Evolutionary conservation across 37 sponge, comb jelly and placozoan species (phyloP).

Genomic region (Geodia barretti): DNA sequence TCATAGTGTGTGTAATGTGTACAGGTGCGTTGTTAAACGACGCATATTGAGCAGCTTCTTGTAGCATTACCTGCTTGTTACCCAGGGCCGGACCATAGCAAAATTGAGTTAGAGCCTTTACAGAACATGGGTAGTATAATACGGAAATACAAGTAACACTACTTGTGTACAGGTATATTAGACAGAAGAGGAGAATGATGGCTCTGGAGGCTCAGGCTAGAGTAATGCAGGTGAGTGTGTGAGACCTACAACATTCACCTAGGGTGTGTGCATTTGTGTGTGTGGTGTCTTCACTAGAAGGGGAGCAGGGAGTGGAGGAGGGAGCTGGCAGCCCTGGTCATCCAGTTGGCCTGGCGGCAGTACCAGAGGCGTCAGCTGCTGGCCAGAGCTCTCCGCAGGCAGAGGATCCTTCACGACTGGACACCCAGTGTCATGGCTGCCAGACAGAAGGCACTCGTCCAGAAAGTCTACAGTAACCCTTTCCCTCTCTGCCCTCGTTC

Average conservation of each 20-base stretch:
- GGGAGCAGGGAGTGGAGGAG: conserved; percentile 81
- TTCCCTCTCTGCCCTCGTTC: no score
- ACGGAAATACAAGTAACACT: no score
- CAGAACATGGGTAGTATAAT: no score
- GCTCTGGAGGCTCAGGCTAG: conserved; percentile 18
- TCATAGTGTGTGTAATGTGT: no score
- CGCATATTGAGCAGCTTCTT: no score
- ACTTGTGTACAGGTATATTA: conserved; percentile 27
- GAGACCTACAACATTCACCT: no score
- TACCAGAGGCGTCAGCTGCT: conserved; percentile 67
- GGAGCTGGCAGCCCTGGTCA: conserved; percentile 92
- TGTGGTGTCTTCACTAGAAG: conserved; percentile 17
- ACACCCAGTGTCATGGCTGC: conserved; percentile 91
- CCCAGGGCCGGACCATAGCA: no score
- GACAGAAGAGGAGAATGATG: conserved; percentile 8
- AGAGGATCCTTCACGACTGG: conserved; percentile 84
- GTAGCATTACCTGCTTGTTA: no score
- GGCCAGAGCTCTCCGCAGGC: conserved; percentile 26
- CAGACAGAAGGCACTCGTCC: conserved; percentile 71
- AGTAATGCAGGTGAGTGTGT: conserved; percentile 24
- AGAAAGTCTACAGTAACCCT: conserved; percentile 79
- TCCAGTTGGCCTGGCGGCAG: conserved; percentile 95
- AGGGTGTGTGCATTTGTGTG: neutral
- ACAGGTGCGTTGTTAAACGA: no score
- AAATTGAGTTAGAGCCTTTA: no score